A percentile compares a stretch with the other conserved stretches of the same genome.
phyloP scores from a whole-genome alignment of 2,888 invertebrate genomes.

The Leptinotarsa peninsularis region DNA sequence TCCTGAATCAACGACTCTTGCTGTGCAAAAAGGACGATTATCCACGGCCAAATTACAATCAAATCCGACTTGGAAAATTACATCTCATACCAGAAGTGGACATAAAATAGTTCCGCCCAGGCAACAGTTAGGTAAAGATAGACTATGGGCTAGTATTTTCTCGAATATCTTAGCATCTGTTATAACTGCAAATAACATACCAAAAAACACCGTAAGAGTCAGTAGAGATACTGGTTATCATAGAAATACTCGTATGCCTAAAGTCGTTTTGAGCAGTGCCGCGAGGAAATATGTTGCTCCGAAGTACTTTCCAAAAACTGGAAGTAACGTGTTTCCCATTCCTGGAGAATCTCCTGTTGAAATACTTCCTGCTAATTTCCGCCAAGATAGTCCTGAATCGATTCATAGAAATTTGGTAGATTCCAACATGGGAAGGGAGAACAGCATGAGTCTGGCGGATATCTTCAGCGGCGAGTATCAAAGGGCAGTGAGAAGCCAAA shows the following conservation, averaged over 20 bases:
- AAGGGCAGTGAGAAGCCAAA: neutral
- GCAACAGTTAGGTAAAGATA: neutral
- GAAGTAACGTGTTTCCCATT: neutral
- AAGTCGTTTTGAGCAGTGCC: slow-evolving; percentile 4
- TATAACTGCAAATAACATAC: neutral
- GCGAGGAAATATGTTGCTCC: slow-evolving; percentile 24
- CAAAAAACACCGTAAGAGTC: neutral
- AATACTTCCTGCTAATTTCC: neutral
- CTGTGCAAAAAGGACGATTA: neutral
- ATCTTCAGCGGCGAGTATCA: slow-evolving; percentile 2
- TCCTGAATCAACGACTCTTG: neutral
- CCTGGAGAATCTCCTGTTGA: neutral
- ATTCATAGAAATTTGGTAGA: neutral
- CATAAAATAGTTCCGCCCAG: neutral
- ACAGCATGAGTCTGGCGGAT: neutral
- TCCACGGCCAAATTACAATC: no score
- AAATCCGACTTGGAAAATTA: no score
- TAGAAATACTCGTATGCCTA: neutral
- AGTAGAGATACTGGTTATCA: neutral
- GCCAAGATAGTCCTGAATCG: neutral
- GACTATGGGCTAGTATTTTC: neutral
- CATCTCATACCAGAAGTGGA: no score
- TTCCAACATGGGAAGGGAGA: neutral
- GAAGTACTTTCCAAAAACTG: slow-evolving; percentile 23
- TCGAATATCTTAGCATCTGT: neutral